phyloP scores from a whole-genome alignment of 2,888 invertebrate species.

The Ichneumoninae sp. region DNA sequence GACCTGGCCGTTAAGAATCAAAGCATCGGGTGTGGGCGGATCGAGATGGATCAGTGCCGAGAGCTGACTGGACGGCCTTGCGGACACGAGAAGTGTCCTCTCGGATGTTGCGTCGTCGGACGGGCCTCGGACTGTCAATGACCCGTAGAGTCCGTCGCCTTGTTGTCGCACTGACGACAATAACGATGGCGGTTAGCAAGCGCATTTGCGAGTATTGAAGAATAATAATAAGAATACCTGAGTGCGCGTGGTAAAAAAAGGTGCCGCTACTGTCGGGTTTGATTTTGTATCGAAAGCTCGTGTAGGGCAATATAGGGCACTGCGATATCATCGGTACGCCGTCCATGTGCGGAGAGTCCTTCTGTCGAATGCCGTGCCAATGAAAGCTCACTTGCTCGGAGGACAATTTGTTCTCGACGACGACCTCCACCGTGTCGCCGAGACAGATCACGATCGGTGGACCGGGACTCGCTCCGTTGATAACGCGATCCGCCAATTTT shows the following conservation, averaged over 20 bases:
- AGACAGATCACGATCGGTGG: slow-evolving; percentile 77
- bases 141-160: slow-evolving; percentile 87
- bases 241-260: slow-evolving; percentile 77
- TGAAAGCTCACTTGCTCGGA: slow-evolving; percentile 82
- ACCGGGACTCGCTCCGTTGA: slow-evolving; percentile 77
- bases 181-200: neutral
- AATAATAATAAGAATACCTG: slow-evolving; percentile 83
- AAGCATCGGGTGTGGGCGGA: slow-evolving; percentile 80
- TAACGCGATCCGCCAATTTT: slow-evolving; percentile 42
- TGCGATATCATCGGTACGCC: slow-evolving; percentile 84
- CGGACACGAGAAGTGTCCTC: slow-evolving; percentile 85
- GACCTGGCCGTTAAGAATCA: slow-evolving; percentile 85
- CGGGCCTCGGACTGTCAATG: slow-evolving; percentile 86
- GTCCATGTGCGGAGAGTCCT: slow-evolving; percentile 81
- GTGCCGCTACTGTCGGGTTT: slow-evolving; percentile 73
- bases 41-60: slow-evolving; percentile 84
- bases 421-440: slow-evolving; percentile 75
- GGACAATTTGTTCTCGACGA: slow-evolving; percentile 73
- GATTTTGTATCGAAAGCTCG: slow-evolving; percentile 78
- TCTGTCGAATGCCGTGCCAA: slow-evolving; percentile 85
- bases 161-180: slow-evolving; percentile 86
- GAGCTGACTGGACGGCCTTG: slow-evolving; percentile 85
- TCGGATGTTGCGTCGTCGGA: slow-evolving; percentile 83
- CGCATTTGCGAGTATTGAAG: neutral
- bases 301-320: slow-evolving; percentile 81